phyloP scores from a whole-genome alignment of 1,140 invertebrate species.

The Dufourea novaeangliae region DNA sequence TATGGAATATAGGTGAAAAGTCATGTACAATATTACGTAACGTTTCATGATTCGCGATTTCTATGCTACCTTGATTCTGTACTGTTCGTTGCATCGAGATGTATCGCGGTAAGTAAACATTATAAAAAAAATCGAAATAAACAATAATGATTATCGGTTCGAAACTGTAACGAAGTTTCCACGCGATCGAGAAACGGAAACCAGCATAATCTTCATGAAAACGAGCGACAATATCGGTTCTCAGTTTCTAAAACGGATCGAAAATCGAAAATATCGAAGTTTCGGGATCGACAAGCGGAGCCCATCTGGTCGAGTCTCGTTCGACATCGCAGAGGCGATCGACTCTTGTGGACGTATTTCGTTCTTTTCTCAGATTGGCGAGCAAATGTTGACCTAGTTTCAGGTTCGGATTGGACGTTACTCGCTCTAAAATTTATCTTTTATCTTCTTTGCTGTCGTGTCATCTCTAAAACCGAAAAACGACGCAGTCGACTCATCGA shows the following conservation, averaged over 20 bases:
- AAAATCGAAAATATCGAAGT: conserved; percentile 33
- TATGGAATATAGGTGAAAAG: background rate
- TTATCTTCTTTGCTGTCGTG: too few relatives aligned
- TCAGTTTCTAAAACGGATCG: conserved; percentile 20
- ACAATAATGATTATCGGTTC: background rate
- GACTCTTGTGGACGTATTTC: conserved; percentile 62
- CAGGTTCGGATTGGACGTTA: conserved; percentile 60
- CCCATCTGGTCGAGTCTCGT: conserved; percentile 1
- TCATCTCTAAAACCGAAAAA: too few relatives aligned
- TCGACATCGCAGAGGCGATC: conserved; percentile 25
- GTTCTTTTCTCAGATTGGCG: conserved; percentile 65
- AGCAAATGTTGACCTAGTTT: conserved; percentile 65
- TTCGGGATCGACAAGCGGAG: conserved; percentile 8
- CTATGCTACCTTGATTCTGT: background rate
- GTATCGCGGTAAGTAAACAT: too few relatives aligned
- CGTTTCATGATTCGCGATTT: background rate
- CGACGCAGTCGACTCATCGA: too few relatives aligned
- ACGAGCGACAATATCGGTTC: background rate
- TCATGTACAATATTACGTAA: background rate
- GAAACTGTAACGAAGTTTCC: background rate
- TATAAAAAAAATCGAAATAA: background rate
- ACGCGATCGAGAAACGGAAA: background rate
- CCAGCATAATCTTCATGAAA: background rate
- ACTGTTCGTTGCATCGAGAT: background rate
- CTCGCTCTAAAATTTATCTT: too few relatives aligned